Base-by-base conservation (phyloP, 1,140 invertebrate genomes). In the Scaptomyza hsui region DNA sequence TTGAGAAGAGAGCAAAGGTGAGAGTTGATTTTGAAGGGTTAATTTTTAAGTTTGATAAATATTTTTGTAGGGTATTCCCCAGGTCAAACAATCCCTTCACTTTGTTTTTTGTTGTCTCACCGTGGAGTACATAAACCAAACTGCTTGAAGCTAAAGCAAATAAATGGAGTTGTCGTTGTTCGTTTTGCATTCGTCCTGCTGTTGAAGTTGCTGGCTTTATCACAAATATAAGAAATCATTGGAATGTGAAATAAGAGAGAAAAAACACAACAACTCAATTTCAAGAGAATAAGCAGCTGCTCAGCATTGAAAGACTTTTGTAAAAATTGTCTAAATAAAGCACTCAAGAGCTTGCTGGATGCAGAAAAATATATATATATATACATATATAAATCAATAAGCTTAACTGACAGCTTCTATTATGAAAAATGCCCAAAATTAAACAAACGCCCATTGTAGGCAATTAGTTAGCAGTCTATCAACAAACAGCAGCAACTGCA, bases 101-200 rank as follows among this genome's bases (percentile, higher is more conserved):
- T 19, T 12, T n/a, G 12, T 4, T 57, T 44, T 52, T 39, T 39
- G 53, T 41, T 42, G 55, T 35, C 45, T 52, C 32, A 26, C 44
- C 37, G 47, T 69, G 37, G 13, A 53, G 78, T 81, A 69, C 73
- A 73, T 76, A 81, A 81, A 81, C 16, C 78, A 69, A 29, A 48
- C 26, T 57, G 64, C 48, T 72, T 39, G 61, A 45, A 73, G 62
- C 41, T 26, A 72, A 57, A 70, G 77, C 65, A 70, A 70, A 59
- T 62, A 74, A 82, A 82, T 82, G 64, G 64, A 82, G 78, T 82
- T 82, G 78, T 82, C 67, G 72, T 48, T 63, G 51, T 19, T 37
- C 21, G 49, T 29, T 73, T 81, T 83, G 79, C 70, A 78, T 83
- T 77, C 65, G 47, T 83, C 64, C 78, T 73, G 63, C 57, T 41